A percentile compares a stretch with the other conserved stretches of the same genome.
Evolutionary conservation across 2,888 invertebrate species (phyloP).

Genomic region (Tridacna gigas): DNA sequence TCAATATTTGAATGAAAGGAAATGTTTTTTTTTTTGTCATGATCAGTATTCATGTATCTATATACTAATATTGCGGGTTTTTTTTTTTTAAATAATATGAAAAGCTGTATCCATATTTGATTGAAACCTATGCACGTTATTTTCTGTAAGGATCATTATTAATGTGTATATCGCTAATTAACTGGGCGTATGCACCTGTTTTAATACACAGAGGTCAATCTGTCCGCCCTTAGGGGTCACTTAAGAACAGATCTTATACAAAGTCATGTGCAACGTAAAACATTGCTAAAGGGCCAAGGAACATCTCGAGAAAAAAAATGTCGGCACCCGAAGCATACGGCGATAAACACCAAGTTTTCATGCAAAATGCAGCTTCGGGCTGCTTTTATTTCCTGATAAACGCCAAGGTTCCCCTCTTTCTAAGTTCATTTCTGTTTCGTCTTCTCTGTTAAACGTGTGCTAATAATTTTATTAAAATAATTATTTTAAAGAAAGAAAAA

Average conservation of each 20-base stretch:
- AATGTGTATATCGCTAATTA: conserved; percentile 5
- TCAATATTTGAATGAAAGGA: too few relatives aligned
- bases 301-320: conserved; percentile 13
- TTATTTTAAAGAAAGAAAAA: neutral
- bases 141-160: neutral
- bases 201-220: neutral
- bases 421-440: conserved; percentile 51
- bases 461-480: neutral
- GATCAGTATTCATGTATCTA: too few relatives aligned
- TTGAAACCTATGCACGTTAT: neutral
- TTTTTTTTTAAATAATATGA: too few relatives aligned
- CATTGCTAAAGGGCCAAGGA: conserved; percentile 11
- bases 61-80: too few relatives aligned
- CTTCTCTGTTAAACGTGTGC: conserved; percentile 45
- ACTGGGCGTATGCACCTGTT: conserved; percentile 10
- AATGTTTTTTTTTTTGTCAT: too few relatives aligned
- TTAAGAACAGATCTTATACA: neutral
- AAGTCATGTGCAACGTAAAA: neutral
- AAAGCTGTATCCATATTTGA: too few relatives aligned
- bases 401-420: conserved; percentile 40
- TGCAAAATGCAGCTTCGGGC: conserved; percentile 61
- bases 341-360: conserved; percentile 55
- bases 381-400: conserved; percentile 61
- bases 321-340: conserved; percentile 43
- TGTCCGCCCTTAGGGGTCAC: neutral